These are phyloP conservation scores for Darevskia nairensis DNA, from an alignment of 2,797 vertebrate genomes.

Conservation along the genomic window DNA sequence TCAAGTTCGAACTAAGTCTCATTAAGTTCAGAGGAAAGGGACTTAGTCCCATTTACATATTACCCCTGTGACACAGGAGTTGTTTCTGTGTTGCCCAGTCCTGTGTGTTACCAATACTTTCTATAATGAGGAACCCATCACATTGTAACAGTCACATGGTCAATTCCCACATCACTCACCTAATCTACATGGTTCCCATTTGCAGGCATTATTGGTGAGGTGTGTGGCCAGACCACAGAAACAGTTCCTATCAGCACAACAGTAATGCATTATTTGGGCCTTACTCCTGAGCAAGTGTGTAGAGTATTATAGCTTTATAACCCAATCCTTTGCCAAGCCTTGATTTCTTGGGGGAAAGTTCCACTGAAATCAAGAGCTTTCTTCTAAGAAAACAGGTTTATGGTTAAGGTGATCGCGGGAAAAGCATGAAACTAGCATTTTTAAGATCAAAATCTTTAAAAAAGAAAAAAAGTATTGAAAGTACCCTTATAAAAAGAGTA, in stretches of 20 bases:
- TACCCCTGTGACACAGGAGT: neutral
- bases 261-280: neutral
- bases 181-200: neutral
- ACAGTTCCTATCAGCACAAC: neutral
- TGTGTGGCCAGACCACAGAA: neutral
- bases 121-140: neutral
- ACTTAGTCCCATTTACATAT: neutral
- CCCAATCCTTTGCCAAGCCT: neutral
- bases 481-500: slow-evolving; percentile 90
- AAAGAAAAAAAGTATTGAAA: slow-evolving; percentile 88
- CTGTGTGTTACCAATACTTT: neutral
- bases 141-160: neutral
- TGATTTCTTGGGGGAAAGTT: neutral
- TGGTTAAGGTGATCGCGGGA: slow-evolving; percentile 69
- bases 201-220: neutral
- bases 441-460: slow-evolving; percentile 85
- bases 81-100: neutral
- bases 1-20: neutral
- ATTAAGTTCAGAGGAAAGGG: neutral
- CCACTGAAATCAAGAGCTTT: slow-evolving; percentile 7
- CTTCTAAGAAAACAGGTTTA: neutral
- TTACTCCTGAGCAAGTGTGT: slow-evolving; percentile 4
- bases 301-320: neutral
- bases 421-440: slow-evolving; percentile 86
- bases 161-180: neutral